These are phyloP conservation scores for Callyntrura sp. DNA, from an alignment of 2,888 invertebrate species.

Conservation along the genomic window DNA sequence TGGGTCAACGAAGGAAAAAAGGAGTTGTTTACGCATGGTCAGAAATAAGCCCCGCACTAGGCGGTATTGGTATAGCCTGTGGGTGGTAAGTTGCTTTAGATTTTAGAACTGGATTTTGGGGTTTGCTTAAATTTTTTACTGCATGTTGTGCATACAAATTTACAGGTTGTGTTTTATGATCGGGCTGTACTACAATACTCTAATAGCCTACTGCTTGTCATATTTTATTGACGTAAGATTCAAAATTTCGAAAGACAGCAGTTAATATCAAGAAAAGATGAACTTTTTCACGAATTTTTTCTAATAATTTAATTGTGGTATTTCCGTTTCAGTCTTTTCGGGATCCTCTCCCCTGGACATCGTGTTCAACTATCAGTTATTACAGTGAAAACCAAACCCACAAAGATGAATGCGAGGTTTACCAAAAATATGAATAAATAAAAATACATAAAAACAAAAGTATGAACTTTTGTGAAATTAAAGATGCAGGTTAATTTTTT, in stretches of 20 bases:
- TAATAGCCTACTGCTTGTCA: slow-evolving; percentile 63
- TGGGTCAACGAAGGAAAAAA: slow-evolving; percentile 78
- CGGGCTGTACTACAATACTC: slow-evolving; percentile 75
- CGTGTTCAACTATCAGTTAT: slow-evolving; percentile 21
- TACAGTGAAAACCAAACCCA: background rate
- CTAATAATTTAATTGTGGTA: background rate
- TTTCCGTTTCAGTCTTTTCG: slow-evolving; percentile 41
- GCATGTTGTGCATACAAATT: too few species aligned
- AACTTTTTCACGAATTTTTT: background rate
- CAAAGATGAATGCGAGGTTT: slow-evolving; percentile 18
- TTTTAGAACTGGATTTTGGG: too few species aligned
- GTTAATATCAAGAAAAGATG: too few species aligned
- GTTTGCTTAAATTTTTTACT: background rate
- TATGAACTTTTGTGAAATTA: too few species aligned
- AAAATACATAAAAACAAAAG: too few species aligned
- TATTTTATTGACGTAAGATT: slow-evolving; percentile 73
- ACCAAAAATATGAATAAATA: background rate
- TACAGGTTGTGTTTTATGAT: slow-evolving; percentile 55
- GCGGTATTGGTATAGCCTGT: slow-evolving; percentile 74
- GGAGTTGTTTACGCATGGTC: slow-evolving; percentile 74
- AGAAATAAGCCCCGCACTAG: slow-evolving; percentile 72
- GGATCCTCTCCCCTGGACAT: slow-evolving; percentile 63
- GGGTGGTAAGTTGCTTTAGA: slow-evolving; percentile 26
- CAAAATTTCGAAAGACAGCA: too few species aligned
- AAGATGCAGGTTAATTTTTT: too few species aligned